A percentile compares a stretch with the other conserved stretches of the same genome.
These are phyloP conservation scores for Nothobranchius furzeri DNA, from an alignment of 2,113 vertebrate species.

Conservation along the genomic window DNA sequence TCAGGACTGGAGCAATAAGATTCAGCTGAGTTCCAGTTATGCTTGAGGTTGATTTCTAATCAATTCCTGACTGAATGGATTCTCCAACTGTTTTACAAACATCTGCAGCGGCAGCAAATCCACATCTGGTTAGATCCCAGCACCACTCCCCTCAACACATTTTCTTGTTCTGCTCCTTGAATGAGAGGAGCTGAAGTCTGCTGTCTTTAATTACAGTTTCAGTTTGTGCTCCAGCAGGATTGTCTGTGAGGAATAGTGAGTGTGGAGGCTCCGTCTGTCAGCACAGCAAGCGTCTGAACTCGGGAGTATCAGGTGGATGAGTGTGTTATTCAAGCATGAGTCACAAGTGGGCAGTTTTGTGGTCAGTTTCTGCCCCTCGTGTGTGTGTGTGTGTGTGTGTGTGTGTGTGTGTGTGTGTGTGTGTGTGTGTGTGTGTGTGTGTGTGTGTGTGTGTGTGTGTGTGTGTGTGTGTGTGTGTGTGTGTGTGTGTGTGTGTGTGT, in stretches of 20 bases:
- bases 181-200: slow-evolving; percentile 19
- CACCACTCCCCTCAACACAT: slow-evolving; percentile 7
- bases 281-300: slow-evolving; percentile 6
- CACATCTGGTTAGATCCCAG: slow-evolving; percentile 39
- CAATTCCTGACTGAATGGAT: slow-evolving; percentile 25
- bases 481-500: background rate
- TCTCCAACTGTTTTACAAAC: slow-evolving; percentile 38
- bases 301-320: slow-evolving; percentile 33
- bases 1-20: background rate
- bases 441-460: background rate
- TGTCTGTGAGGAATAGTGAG: slow-evolving; percentile 13
- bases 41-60: slow-evolving; percentile 16
- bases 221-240: slow-evolving; percentile 22
- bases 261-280: slow-evolving; percentile 27
- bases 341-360: slow-evolving; percentile 1
- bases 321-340: slow-evolving; percentile 25
- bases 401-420: background rate
- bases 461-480: too few relatives aligned
- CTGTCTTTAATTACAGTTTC: slow-evolving; percentile 35
- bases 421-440: slow-evolving; percentile 11
- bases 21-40: background rate
- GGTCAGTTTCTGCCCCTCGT: background rate
- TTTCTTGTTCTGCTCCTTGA: slow-evolving; percentile 12
- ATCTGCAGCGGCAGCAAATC: slow-evolving; percentile 40
- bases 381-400: background rate